A percentile compares a stretch with the other conserved stretches of the same genome.
Conservation (phyloP, 2,888 invertebrate genomes). For the Allacma fusca region DNA sequence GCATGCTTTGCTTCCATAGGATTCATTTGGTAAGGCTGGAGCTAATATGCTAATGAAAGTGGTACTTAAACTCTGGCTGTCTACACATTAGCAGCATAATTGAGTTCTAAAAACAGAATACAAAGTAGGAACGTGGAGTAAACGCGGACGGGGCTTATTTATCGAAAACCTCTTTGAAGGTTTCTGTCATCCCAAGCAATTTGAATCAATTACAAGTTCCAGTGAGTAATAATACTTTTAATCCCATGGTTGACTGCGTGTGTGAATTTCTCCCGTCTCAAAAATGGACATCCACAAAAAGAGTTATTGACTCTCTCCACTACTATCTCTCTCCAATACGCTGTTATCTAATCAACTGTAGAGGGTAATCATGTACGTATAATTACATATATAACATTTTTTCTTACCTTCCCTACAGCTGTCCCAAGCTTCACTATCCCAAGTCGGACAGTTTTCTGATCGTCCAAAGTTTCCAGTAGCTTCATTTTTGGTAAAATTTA, state of each 20-base stretch:
- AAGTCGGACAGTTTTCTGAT: slow-evolving; percentile 61
- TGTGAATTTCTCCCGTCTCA: too few species aligned
- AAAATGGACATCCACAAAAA: not conserved
- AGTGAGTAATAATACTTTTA: too few species aligned
- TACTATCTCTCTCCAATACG: not conserved
- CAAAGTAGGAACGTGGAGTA: too few species aligned
- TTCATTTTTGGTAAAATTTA: slow-evolving; percentile 52
- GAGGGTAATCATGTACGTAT: too few species aligned
- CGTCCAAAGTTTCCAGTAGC: slow-evolving; percentile 56
- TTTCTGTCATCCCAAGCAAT: not conserved
- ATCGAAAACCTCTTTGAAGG: not conserved
- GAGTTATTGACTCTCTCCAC: not conserved
- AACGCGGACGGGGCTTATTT: too few species aligned
- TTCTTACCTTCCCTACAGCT: slow-evolving; percentile 66
- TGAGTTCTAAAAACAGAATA: too few species aligned
- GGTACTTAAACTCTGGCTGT: too few species aligned
- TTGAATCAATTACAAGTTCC: not conserved
- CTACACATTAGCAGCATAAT: too few species aligned
- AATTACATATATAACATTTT: not conserved
- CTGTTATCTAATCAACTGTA: not conserved
- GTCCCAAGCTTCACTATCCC: slow-evolving; percentile 66
- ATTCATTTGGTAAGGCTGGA: too few species aligned
- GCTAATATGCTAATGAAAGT: too few species aligned
- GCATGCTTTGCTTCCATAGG: too few species aligned
- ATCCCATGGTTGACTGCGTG: too few species aligned